Percentiles rank a stretch among this genome's conserved stretches.
Conservation (phyloP, 2,113 vertebrate species). For the Thalassoma bifasciatum region DNA sequence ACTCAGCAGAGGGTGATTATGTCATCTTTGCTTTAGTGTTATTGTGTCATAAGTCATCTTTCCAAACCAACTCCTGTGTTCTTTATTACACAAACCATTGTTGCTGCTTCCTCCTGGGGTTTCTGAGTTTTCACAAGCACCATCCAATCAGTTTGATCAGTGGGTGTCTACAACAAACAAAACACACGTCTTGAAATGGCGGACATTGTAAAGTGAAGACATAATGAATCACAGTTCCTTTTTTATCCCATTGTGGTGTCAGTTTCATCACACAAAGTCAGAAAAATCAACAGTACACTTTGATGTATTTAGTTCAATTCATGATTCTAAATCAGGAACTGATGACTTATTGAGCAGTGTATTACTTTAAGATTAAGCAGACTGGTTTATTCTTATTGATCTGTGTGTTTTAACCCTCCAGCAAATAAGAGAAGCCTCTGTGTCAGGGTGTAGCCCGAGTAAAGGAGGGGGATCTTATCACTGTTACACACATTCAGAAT, state of each 20-base stretch:
- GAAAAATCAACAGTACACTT: not conserved
- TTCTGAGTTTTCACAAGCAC: conserved; percentile 42
- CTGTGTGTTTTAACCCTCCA: not conserved
- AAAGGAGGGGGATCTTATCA: conserved; percentile 70
- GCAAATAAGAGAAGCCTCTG: not conserved
- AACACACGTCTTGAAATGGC: conserved; percentile 16
- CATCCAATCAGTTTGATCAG: not conserved
- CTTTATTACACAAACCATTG: conserved; percentile 59
- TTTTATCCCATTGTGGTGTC: not conserved
- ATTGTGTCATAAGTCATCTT: conserved; percentile 30
- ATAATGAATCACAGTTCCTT: not conserved
- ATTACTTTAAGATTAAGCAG: not conserved
- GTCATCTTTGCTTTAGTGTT: conserved; percentile 26
- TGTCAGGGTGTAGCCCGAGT: conserved; percentile 51
- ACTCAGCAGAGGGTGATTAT: conserved; percentile 3
- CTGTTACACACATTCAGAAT: conserved; percentile 57
- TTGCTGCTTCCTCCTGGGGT: conserved; percentile 62
- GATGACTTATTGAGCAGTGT: not conserved
- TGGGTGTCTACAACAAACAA: not conserved
- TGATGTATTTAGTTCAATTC: not conserved
- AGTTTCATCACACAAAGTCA: not conserved
- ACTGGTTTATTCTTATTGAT: no score
- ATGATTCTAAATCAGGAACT: not conserved
- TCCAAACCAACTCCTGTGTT: conserved; percentile 9
- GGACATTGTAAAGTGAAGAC: not conserved